Conservation (phyloP, 2,113 vertebrate genomes). For the Burhinus oedicnemus region DNA sequence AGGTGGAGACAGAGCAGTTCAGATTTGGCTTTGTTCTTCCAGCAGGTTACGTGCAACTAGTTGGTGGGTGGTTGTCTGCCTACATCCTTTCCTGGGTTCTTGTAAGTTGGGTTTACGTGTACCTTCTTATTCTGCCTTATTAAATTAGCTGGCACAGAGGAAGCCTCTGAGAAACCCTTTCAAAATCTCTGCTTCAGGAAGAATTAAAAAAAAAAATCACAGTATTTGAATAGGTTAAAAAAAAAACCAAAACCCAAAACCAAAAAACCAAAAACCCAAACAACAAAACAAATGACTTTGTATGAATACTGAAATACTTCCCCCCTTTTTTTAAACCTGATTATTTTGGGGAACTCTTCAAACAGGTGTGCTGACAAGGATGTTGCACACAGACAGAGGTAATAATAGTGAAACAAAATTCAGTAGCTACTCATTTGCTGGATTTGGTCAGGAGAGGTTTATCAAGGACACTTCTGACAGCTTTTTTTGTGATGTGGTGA, state of each 20-base stretch:
- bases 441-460: conserved; percentile 59
- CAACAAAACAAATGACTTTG: not conserved
- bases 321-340: not conserved
- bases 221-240: not conserved
- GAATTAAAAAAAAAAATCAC: not conserved
- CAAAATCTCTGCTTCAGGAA: not conserved
- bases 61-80: not conserved
- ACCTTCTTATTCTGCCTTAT: conserved; percentile 43
- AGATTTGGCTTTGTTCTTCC: not conserved
- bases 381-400: not conserved
- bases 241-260: not conserved
- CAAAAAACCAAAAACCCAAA: not conserved
- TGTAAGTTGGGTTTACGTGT: not conserved
- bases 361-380: not conserved
- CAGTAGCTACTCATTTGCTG: not conserved
- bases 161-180: conserved; percentile 43
- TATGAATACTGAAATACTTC: not conserved
- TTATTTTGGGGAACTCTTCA: not conserved
- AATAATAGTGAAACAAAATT: not conserved
- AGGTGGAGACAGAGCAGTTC: not conserved
- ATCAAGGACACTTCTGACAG: conserved; percentile 23
- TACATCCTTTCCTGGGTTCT: not conserved
- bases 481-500: not conserved
- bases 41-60: not conserved
- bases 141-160: conserved; percentile 37